Conservation (phyloP, 2,888 invertebrate species). For the Calameuta idolon region DNA sequence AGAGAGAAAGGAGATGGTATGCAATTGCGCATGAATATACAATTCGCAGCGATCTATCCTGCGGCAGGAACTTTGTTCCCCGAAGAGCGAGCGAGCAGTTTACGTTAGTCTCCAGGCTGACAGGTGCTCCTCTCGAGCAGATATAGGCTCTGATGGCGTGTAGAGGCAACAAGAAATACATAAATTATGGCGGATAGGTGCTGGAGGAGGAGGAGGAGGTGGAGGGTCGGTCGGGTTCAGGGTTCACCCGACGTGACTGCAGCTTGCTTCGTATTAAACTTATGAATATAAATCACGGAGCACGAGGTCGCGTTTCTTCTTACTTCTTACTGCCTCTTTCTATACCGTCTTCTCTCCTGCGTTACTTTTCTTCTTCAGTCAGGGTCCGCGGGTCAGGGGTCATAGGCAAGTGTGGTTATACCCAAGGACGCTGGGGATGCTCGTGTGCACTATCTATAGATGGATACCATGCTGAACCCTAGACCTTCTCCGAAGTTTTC, state of each 20-base stretch:
- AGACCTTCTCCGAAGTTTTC: not conserved
- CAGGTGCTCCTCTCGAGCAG: slow-evolving; percentile 12
- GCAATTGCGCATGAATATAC: slow-evolving; percentile 5
- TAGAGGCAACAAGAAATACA: slow-evolving; percentile 43
- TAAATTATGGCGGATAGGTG: slow-evolving; percentile 49
- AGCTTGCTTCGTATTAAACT: slow-evolving; percentile 59
- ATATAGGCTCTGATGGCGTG: slow-evolving; percentile 4
- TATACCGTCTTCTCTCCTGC: slow-evolving; percentile 21
- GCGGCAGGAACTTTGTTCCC: slow-evolving; percentile 8
- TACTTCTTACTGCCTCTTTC: not conserved
- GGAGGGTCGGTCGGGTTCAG: not conserved
- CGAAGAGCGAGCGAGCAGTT: slow-evolving; percentile 13
- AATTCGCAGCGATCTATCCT: slow-evolving; percentile 10
- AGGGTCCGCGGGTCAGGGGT: not conserved
- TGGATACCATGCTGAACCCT: not conserved
- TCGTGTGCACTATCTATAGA: not conserved
- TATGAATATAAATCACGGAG: slow-evolving; percentile 62
- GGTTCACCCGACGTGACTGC: slow-evolving; percentile 52
- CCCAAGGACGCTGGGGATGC: not conserved
- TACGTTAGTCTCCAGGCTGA: slow-evolving; percentile 12
- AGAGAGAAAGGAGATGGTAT: not conserved
- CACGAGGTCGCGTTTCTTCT: slow-evolving; percentile 15
- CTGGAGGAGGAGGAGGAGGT: slow-evolving; percentile 24
- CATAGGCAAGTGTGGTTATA: not conserved
- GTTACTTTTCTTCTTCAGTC: not conserved